These are phyloP conservation scores for Sinella curviseta DNA, from an alignment of 1,140 invertebrate genomes.

Conservation along the genomic window DNA sequence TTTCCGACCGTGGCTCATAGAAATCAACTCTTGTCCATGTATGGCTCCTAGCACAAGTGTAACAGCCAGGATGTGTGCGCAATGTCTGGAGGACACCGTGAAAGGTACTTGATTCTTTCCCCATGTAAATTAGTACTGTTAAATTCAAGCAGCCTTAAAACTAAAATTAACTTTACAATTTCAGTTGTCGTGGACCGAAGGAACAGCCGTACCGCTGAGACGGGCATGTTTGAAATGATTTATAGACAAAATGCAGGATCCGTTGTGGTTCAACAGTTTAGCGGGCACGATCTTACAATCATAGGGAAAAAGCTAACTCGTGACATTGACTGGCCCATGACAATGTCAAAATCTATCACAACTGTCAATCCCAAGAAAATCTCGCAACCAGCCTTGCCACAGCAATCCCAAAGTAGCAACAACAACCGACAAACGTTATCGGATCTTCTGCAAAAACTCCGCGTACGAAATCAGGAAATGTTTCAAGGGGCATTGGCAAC, in stretches of 20 bases:
- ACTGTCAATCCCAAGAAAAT: neutral
- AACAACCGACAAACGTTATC: neutral
- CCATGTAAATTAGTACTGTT: neutral
- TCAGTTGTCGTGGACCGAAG: slow-evolving; percentile 85
- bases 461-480: slow-evolving; percentile 13
- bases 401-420: neutral
- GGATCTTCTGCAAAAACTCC: slow-evolving; percentile 7
- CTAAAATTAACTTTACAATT: neutral
- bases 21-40: slow-evolving; percentile 92
- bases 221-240: slow-evolving; percentile 81
- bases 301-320: slow-evolving; percentile 62
- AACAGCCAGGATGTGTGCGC: slow-evolving; percentile 79
- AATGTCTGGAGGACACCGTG: slow-evolving; percentile 85
- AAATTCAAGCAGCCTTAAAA: neutral
- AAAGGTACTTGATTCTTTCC: slow-evolving; percentile 71
- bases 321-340: slow-evolving; percentile 48
- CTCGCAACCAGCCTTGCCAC: neutral
- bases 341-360: slow-evolving; percentile 2
- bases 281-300: slow-evolving; percentile 73
- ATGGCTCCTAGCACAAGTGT: slow-evolving; percentile 85
- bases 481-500: neutral
- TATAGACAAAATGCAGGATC: slow-evolving; percentile 65
- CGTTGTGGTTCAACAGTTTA: slow-evolving; percentile 73
- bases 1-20: slow-evolving; percentile 86
- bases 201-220: slow-evolving; percentile 73